Conservation (phyloP, 1,140 invertebrate genomes). For the Ceratosolen solmsi region DNA sequence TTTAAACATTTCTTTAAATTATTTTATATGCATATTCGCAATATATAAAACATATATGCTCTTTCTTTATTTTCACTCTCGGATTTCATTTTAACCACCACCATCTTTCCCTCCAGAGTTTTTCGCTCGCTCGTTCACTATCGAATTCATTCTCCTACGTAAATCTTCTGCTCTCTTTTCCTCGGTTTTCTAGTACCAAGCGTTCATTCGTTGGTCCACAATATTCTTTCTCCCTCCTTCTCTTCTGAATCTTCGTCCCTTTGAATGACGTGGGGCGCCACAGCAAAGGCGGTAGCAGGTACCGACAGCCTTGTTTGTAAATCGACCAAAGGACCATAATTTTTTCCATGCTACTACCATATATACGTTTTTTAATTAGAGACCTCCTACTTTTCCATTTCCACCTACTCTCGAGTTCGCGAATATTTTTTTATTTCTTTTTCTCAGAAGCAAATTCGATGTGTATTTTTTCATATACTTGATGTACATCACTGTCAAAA, state of each 20-base stretch:
- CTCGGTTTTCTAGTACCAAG: neutral
- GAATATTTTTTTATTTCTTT: constrained; percentile 30
- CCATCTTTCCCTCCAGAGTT: neutral
- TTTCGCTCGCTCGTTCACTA: neutral
- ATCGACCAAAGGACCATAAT: constrained; percentile 64
- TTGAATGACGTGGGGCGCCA: constrained; percentile 51
- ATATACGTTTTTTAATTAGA: constrained; percentile 67
- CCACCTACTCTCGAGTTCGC: neutral
- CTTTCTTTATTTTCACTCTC: constrained; percentile 19
- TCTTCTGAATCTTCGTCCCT: constrained; percentile 42
- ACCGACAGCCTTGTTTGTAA: constrained; percentile 65
- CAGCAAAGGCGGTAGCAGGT: constrained; percentile 47
- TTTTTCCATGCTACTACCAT: constrained; percentile 52
- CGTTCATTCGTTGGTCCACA: neutral
- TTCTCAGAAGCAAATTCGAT: neutral
- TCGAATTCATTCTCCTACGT: neutral
- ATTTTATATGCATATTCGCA: neutral
- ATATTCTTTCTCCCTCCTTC: constrained; percentile 13
- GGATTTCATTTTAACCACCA: constrained; percentile 31
- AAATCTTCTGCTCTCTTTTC: constrained; percentile 2
- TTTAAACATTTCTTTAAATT: neutral
- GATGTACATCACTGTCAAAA: constrained; percentile 6
- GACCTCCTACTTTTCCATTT: constrained; percentile 1
- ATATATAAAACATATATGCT: neutral
- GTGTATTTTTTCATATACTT: constrained; percentile 1